Evolutionary conservation across 2,888 invertebrate species (phyloP).

Genomic region (Ctenicera cuprea): DNA sequence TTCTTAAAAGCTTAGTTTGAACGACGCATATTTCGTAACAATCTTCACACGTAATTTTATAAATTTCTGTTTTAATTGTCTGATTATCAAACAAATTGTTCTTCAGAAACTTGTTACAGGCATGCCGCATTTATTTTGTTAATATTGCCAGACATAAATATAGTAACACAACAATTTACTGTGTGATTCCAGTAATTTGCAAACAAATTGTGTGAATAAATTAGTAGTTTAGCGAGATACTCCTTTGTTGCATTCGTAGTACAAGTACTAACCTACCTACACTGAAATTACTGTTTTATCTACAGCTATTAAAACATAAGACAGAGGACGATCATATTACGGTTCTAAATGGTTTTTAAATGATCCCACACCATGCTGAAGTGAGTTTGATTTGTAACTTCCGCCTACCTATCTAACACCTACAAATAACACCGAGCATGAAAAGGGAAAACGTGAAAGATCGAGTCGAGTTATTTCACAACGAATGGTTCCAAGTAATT

Average conservation of each 20-base stretch:
- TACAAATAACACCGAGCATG: slow-evolving; percentile 21
- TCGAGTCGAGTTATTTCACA: slow-evolving; percentile 13
- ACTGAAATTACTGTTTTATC: slow-evolving; percentile 7
- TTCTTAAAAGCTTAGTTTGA: too few species aligned
- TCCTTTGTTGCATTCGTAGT: not conserved
- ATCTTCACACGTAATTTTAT: too few species aligned
- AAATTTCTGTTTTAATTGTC: too few species aligned
- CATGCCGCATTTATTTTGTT: too few species aligned
- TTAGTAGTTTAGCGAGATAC: not conserved
- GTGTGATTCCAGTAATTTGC: too few species aligned
- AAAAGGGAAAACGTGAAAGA: slow-evolving; percentile 26
- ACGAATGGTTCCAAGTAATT: not conserved
- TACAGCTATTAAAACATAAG: slow-evolving; percentile 14
- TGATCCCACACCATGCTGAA: slow-evolving; percentile 23
- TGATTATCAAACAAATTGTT: too few species aligned
- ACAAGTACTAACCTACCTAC: not conserved
- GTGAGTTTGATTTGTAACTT: slow-evolving; percentile 30
- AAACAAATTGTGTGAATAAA: too few species aligned
- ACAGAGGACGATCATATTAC: slow-evolving; percentile 26
- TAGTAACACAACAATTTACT: too few species aligned
- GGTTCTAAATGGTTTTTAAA: slow-evolving; percentile 27
- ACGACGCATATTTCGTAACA: too few species aligned
- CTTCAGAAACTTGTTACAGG: too few species aligned
- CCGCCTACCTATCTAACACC: slow-evolving; percentile 26
- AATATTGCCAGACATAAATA: too few species aligned